Base-by-base conservation (phyloP, 1,140 invertebrate species). In the Babylonia areolata region DNA sequence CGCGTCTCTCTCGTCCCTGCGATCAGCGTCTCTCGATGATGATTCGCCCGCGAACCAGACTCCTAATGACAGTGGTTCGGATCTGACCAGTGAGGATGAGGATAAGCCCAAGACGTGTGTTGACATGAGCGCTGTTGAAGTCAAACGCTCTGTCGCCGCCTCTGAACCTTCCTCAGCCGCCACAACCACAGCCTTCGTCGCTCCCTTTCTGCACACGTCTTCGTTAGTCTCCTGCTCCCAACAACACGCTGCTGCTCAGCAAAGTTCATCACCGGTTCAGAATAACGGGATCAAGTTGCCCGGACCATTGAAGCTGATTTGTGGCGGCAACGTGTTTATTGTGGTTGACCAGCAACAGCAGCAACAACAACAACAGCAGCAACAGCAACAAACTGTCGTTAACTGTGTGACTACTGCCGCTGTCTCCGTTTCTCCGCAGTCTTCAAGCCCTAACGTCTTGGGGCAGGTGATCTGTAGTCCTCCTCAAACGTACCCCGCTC, bases 251-350 rank as follows among this genome's bases (percentile, higher is more conserved):
- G 9, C 20, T 23, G 9, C 20, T 35, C 75, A 20, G 33, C n/a
- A 73, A 3, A 73, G 33, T 37, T 73, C 23, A 20, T 51, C 46
- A 12, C 46, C 46, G 9, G 46, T 23, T 6, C 58, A 64, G 23
- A 31, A 46, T 3, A 28, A 28, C 2, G 82, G 82, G 23, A 39
- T 84, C 3, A 71, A 73, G 20, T 9, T 84, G 2, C 39, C 82
- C n/a, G 82, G 82, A 1, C 37, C 82, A 1, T 37, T 84, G 82
- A 84, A 84, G 40, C 69, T 84, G 64, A 84, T 84, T 39, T 84
- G 82, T 46, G 82, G 82, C 6, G 82, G 82, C 1, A 84, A 84
- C 69, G 82, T 84, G 17, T 84, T 84, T 51, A 84, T 84, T 6
- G 82, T 84, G 6, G 64, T 84, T 23, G 82, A 84, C 40, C 58